Percentiles rank a stretch among this genome's conserved stretches.
phyloP scores from a whole-genome alignment of 1,140 invertebrate species.

The Pararge aegeria region DNA sequence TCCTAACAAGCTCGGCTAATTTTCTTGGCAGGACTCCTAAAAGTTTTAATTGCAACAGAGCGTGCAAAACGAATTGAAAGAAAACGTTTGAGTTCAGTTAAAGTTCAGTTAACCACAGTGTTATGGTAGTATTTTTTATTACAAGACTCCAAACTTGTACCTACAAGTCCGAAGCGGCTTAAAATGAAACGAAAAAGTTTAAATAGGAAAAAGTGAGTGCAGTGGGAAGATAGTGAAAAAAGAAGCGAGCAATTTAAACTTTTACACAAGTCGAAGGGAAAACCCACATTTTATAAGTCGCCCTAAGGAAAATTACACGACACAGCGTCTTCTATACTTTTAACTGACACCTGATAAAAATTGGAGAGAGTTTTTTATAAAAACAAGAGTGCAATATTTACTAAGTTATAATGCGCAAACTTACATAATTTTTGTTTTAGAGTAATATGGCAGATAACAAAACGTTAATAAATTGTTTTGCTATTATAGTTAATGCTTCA shows the following conservation, averaged over 20 bases:
- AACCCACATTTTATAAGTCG: constrained; percentile 60
- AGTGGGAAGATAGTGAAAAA: constrained; percentile 72
- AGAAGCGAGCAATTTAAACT: constrained; percentile 69
- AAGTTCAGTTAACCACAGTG: constrained; percentile 26
- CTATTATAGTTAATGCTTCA: too few species aligned
- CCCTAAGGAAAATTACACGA: constrained; percentile 60
- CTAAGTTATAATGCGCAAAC: too few species aligned
- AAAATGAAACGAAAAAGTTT: constrained; percentile 73
- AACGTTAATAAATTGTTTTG: too few species aligned
- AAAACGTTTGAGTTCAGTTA: constrained; percentile 26
- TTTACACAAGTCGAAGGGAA: constrained; percentile 48
- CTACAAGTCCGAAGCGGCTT: constrained; percentile 47
- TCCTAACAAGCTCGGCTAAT: constrained; percentile 13
- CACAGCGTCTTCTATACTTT: constrained; percentile 12
- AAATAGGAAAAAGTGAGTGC: constrained; percentile 74
- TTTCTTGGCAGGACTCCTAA: constrained; percentile 12
- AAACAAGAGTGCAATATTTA: not conserved
- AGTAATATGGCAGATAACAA: too few species aligned
- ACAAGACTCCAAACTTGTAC: constrained; percentile 40
- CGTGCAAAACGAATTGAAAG: constrained; percentile 20
- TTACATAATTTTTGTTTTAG: too few species aligned
- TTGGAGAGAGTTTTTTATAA: not conserved
- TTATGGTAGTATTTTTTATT: constrained; percentile 50
- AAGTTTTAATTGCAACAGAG: constrained; percentile 21
- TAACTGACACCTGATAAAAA: not conserved